phyloP scores from a whole-genome alignment of 2,888 invertebrate species.

The Aleiodes alternator region DNA sequence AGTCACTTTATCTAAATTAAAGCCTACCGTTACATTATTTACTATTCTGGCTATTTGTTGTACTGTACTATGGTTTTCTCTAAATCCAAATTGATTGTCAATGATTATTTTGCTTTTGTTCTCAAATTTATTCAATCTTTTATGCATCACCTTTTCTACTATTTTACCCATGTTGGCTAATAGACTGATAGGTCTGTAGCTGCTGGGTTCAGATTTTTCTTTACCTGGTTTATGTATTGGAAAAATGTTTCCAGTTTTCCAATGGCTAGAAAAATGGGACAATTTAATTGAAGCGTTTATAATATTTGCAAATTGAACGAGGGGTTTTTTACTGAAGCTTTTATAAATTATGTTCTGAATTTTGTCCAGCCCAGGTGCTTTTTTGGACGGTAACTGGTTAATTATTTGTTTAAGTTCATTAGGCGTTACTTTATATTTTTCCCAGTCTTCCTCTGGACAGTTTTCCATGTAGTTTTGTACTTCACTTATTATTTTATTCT shows the following conservation, averaged over 20 bases:
- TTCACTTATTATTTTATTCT: neutral
- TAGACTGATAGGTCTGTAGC: slow-evolving; percentile 46
- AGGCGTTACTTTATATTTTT: neutral
- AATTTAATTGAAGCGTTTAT: slow-evolving; percentile 35
- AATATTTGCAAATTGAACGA: neutral
- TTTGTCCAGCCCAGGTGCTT: slow-evolving; percentile 42
- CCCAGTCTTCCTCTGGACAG: slow-evolving; percentile 4
- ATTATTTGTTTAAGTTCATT: neutral
- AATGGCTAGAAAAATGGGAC: slow-evolving; percentile 36
- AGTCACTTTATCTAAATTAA: slow-evolving; percentile 60
- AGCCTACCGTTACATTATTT: slow-evolving; percentile 57
- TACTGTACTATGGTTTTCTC: slow-evolving; percentile 40
- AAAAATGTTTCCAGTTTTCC: slow-evolving; percentile 43
- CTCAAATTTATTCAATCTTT: slow-evolving; percentile 30
- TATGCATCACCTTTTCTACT: slow-evolving; percentile 32
- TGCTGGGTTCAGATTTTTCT: slow-evolving; percentile 35
- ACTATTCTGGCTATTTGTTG: slow-evolving; percentile 58
- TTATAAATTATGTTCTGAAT: slow-evolving; percentile 47
- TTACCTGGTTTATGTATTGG: slow-evolving; percentile 47
- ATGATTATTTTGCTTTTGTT: slow-evolving; percentile 34
- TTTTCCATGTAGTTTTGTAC: neutral
- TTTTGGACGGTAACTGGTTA: slow-evolving; percentile 37
- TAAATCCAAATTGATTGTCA: slow-evolving; percentile 39
- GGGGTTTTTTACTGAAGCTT: neutral
- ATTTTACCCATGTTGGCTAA: slow-evolving; percentile 41